Evolutionary conservation across 2,113 vertebrate genomes (phyloP).

Genomic region (Glareola pratincola): DNA sequence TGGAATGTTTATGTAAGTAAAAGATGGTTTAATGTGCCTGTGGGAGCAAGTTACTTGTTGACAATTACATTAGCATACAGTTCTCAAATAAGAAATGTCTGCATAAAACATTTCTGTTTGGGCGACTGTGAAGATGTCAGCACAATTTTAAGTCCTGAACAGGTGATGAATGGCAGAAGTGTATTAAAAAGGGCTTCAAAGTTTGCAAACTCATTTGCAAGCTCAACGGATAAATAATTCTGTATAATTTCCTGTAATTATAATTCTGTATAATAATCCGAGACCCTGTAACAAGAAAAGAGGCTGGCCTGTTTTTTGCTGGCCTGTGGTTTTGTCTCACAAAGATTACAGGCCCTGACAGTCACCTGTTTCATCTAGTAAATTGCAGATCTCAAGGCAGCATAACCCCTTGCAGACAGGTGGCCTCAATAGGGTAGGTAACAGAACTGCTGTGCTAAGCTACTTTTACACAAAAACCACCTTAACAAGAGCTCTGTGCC

Average conservation of each 20-base stretch:
- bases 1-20: background rate
- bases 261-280: no score
- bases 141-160: background rate
- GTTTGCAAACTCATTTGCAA: background rate
- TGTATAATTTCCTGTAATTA: no score
- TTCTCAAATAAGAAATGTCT: background rate
- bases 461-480: constrained; percentile 77
- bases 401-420: constrained; percentile 75
- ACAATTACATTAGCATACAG: background rate
- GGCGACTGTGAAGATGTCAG: background rate
- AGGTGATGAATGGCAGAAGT: constrained; percentile 1
- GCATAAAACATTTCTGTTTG: background rate
- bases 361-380: constrained; percentile 80
- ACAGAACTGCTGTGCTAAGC: constrained; percentile 66
- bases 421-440: constrained; percentile 78
- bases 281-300: background rate
- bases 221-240: constrained; percentile 6
- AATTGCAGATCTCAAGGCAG: constrained; percentile 41
- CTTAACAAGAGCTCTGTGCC: constrained; percentile 79
- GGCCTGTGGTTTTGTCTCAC: background rate
- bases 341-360: constrained; percentile 35
- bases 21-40: background rate
- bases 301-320: background rate
- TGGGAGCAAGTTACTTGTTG: background rate
- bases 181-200: background rate